A percentile compares a stretch with the other conserved stretches of the same genome.
phyloP scores from a whole-genome alignment of 1,140 invertebrate genomes.

The Spodoptera litura region DNA sequence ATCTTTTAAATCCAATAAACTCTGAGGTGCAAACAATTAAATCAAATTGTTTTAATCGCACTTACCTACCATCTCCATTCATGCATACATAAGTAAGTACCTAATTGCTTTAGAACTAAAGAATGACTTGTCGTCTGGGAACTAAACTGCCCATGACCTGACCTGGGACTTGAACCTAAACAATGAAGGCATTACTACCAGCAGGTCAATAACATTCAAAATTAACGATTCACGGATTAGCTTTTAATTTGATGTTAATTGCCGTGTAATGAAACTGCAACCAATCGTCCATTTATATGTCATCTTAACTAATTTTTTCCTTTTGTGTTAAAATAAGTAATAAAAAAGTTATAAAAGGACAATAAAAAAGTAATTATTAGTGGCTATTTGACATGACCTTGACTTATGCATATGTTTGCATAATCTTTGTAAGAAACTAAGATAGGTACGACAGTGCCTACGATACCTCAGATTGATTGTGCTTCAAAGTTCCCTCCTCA shows the following conservation, averaged over 20 bases:
- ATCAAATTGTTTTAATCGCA: conserved; percentile 12
- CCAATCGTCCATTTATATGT: neutral
- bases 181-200: conserved; percentile 29
- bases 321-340: no score
- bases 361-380: no score
- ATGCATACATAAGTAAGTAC: conserved; percentile 17
- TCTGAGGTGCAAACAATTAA: conserved; percentile 16
- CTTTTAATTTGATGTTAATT: conserved; percentile 36
- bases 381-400: no score
- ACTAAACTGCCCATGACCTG: conserved; percentile 34
- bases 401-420: no score
- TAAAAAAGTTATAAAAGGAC: no score
- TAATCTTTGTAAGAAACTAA: no score
- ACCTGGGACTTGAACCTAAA: conserved; percentile 39
- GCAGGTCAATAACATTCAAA: conserved; percentile 39
- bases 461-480: no score
- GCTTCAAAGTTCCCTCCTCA: no score
- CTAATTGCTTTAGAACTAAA: conserved; percentile 23
- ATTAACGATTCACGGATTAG: conserved; percentile 19
- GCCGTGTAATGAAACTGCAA: conserved; percentile 7
- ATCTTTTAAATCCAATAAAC: neutral
- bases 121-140: conserved; percentile 11
- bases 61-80: conserved; percentile 30
- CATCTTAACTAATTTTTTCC: neutral
- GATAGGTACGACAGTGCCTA: no score